Percentiles rank a stretch among this genome's conserved stretches.
phyloP scores from a whole-genome alignment of 2,797 vertebrate genomes.

The Eleutherodactylus coqui region DNA sequence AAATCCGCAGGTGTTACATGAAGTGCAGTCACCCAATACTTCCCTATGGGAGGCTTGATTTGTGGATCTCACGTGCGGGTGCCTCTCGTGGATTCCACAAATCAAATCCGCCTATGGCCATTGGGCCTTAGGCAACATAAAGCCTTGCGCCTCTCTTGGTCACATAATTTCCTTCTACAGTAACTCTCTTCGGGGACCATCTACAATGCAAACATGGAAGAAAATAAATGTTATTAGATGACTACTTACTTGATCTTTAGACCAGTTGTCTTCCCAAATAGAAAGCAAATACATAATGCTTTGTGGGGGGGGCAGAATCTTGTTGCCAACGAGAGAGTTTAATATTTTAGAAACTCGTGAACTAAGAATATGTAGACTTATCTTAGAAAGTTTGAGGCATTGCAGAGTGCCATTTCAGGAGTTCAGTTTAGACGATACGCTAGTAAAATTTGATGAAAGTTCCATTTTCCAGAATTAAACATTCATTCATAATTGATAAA shows the following conservation, averaged over 20 bases:
- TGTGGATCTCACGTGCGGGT: no score
- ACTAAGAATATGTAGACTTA: background rate
- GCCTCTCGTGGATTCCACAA: no score
- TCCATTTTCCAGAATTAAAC: constrained; percentile 19
- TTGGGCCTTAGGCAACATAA: no score
- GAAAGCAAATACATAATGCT: background rate
- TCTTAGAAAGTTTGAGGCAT: background rate
- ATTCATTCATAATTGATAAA: constrained; percentile 1
- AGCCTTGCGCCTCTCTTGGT: no score
- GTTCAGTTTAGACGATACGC: background rate
- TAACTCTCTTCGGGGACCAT: background rate
- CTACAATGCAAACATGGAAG: background rate
- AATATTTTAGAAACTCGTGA: background rate
- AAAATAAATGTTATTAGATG: no score
- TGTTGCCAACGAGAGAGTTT: background rate
- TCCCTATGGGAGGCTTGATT: no score
- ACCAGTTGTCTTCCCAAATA: background rate
- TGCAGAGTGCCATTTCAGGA: background rate
- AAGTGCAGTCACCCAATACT: no score
- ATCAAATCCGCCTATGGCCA: no score
- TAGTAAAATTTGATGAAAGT: background rate
- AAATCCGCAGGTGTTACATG: no score
- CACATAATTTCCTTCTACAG: no score
- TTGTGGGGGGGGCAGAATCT: background rate
- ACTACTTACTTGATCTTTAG: background rate